These are phyloP conservation scores for Tylochromis polylepis DNA, from an alignment of 2,113 vertebrate species.

Conservation along the genomic window DNA sequence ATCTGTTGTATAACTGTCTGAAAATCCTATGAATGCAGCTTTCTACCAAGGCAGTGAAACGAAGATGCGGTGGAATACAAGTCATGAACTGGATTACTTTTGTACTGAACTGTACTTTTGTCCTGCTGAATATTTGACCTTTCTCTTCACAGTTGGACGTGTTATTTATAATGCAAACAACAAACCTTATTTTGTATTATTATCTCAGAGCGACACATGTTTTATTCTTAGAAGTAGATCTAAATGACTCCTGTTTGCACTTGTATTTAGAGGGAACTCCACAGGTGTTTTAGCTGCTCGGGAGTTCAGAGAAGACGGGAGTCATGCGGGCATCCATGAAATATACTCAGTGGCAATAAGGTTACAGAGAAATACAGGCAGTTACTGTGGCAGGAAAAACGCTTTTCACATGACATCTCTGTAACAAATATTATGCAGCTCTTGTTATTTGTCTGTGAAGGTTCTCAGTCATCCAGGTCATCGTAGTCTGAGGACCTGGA, in stretches of 20 bases:
- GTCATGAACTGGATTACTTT: background rate
- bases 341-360: rapidly evolving
- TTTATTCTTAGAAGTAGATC: background rate
- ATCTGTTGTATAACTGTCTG: background rate
- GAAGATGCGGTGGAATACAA: background rate
- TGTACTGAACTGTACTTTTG: background rate
- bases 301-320: background rate
- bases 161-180: background rate
- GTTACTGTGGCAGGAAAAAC: background rate
- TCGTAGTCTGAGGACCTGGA: too few species aligned
- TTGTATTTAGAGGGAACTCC: background rate
- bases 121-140: background rate
- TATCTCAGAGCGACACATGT: background rate
- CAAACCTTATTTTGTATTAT: background rate
- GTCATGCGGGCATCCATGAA: background rate
- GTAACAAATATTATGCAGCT: background rate
- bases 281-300: background rate
- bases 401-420: background rate
- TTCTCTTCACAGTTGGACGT: background rate
- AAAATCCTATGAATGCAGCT: background rate
- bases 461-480: too few species aligned
- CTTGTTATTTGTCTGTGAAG: too few species aligned
- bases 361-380: background rate
- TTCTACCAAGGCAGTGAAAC: background rate
- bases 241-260: background rate